phyloP scores from a whole-genome alignment of 2,888 invertebrate genomes.

The Pachymerium ferrugineum region DNA sequence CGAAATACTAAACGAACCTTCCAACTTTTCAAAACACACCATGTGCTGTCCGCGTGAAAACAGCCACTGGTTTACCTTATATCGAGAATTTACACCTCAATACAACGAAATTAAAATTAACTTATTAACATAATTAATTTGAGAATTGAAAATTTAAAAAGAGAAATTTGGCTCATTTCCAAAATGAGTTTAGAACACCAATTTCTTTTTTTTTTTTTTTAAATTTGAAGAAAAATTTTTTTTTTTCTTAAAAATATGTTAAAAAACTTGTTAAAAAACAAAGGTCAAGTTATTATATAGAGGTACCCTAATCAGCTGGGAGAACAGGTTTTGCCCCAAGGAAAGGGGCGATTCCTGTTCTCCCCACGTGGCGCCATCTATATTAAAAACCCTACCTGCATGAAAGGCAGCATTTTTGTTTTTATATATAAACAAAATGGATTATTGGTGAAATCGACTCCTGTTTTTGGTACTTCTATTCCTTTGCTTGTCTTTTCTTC shows the following conservation, averaged over 20 bases:
- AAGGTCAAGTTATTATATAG: neutral
- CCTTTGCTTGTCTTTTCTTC: neutral
- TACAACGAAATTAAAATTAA: neutral
- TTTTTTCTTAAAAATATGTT: neutral
- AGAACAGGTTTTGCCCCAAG: neutral
- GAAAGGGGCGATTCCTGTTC: neutral
- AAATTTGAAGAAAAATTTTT: too few species aligned
- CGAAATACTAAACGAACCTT: too few species aligned
- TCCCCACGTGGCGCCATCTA: neutral
- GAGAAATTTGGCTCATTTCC: too few species aligned
- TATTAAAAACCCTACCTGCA: neutral
- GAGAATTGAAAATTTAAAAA: neutral
- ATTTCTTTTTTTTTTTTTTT: neutral
- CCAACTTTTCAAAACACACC: too few species aligned
- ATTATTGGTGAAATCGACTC: too few species aligned
- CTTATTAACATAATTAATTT: neutral
- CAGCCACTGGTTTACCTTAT: neutral
- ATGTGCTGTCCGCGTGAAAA: neutral
- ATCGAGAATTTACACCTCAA: neutral
- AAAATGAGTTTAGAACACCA: too few species aligned
- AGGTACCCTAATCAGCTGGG: neutral
- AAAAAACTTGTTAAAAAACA: too few species aligned
- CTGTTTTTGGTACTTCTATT: neutral
- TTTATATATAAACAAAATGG: neutral
- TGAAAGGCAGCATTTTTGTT: neutral